Evolutionary conservation across 2,113 vertebrate species (phyloP).

Genomic region (Xenopus borealis): DNA sequence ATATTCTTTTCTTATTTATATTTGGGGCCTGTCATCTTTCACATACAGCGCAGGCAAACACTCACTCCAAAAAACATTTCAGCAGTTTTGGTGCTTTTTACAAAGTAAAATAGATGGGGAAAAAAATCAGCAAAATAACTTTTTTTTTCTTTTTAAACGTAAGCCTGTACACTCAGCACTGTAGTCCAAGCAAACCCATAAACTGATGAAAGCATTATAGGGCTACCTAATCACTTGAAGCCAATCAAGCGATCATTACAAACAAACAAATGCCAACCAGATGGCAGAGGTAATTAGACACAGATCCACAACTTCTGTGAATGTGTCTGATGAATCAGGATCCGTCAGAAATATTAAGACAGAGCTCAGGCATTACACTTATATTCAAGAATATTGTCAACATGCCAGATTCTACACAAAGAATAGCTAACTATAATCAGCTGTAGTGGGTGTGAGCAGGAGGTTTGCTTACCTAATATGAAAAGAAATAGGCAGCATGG

Average conservation of each 20-base stretch:
- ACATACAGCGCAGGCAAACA: too few species aligned
- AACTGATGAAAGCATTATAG: not conserved
- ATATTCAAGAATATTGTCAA: slow-evolving; percentile 4
- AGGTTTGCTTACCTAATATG: slow-evolving; percentile 1
- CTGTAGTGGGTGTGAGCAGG: not conserved
- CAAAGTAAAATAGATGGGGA: too few species aligned
- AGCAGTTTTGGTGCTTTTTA: too few species aligned
- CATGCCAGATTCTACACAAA: not conserved
- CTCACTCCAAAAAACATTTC: too few species aligned
- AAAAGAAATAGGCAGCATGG: not conserved
- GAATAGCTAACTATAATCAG: not conserved
- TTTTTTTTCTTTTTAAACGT: too few species aligned
- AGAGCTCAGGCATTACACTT: not conserved
- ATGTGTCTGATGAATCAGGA: slow-evolving; percentile 2
- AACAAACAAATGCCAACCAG: not conserved
- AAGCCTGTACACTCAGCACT: not conserved
- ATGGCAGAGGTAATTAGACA: slow-evolving; percentile 1
- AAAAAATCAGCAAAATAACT: too few species aligned
- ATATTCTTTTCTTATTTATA: too few species aligned
- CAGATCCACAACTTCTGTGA: slow-evolving; percentile 1
- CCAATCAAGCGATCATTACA: not conserved
- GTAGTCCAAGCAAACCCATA: not conserved
- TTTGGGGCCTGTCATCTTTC: too few species aligned
- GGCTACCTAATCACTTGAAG: not conserved
- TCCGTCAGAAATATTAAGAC: not conserved